Conservation (phyloP, 2,113 vertebrate genomes). For the Triplophysa dalaica region DNA sequence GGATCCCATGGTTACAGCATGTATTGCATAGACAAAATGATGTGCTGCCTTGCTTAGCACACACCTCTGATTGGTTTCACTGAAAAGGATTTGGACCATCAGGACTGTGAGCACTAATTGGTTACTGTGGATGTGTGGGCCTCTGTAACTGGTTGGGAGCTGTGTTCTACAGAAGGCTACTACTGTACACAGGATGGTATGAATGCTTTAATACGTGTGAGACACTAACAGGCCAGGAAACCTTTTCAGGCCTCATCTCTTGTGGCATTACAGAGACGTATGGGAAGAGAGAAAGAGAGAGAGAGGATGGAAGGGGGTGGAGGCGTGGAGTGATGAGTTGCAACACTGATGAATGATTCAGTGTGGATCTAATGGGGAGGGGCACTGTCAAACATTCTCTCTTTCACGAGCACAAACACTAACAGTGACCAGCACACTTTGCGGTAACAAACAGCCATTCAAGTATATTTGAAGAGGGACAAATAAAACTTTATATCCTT, state of each 20-base stretch:
- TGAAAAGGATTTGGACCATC: neutral
- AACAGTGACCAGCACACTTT: neutral
- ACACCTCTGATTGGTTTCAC: slow-evolving; percentile 4
- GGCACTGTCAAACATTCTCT: slow-evolving; percentile 2
- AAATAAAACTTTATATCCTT: neutral
- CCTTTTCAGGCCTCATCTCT: neutral
- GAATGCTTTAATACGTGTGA: slow-evolving; percentile 33
- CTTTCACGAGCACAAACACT: neutral
- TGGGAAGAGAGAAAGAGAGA: neutral
- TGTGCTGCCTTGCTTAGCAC: slow-evolving; percentile 25
- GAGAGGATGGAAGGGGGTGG: neutral
- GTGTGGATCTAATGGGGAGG: slow-evolving; percentile 35
- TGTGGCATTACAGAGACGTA: neutral
- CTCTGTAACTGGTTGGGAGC: neutral
- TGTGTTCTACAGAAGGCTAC: neutral
- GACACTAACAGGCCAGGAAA: neutral
- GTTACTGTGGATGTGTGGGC: neutral
- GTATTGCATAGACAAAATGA: slow-evolving; percentile 13
- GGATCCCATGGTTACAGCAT: slow-evolving; percentile 34
- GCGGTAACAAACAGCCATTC: neutral
- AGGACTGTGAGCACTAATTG: neutral
- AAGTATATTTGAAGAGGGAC: neutral
- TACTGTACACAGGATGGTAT: slow-evolving; percentile 13
- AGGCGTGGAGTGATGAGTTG: slow-evolving; percentile 2
- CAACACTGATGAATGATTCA: slow-evolving; percentile 40